Percentiles rank a stretch among this genome's conserved stretches.
Conservation (phyloP, 2,113 vertebrate species). For the Prionailurus bengalensis region DNA sequence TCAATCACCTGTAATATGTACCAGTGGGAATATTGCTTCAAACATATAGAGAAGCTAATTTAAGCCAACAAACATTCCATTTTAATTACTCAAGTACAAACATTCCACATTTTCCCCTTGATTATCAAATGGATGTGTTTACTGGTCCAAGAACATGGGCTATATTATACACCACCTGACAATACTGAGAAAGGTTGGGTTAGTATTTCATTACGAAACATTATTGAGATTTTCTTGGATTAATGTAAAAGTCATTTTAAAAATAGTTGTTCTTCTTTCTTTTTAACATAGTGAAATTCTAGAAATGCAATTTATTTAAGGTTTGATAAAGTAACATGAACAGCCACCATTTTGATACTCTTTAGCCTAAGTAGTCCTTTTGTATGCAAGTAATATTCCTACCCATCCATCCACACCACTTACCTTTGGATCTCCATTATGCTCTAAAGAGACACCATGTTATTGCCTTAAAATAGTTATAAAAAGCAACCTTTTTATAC, state of each 20-base stretch:
- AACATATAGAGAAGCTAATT: neutral
- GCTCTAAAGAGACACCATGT: neutral
- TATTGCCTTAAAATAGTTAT: neutral
- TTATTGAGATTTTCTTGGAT: neutral
- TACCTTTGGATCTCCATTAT: neutral
- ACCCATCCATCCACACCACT: neutral
- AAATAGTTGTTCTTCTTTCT: neutral
- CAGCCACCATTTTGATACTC: neutral
- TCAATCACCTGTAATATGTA: neutral
- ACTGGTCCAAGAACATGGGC: neutral
- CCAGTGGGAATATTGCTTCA: neutral
- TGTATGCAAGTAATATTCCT: neutral
- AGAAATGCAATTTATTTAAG: neutral
- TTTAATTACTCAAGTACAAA: slow-evolving; percentile 24
- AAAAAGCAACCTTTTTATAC: neutral
- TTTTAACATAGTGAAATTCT: neutral
- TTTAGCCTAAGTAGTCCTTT: neutral
- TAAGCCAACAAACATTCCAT: neutral
- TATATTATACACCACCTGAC: neutral
- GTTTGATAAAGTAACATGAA: neutral
- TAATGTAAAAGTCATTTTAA: neutral
- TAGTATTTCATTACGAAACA: slow-evolving; percentile 39
- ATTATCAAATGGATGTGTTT: slow-evolving; percentile 63
- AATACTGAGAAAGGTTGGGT: neutral
- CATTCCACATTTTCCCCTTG: slow-evolving; percentile 7